Evolutionary conservation across 2,888 invertebrate genomes (phyloP).

Genomic region (Philaethria dido): DNA sequence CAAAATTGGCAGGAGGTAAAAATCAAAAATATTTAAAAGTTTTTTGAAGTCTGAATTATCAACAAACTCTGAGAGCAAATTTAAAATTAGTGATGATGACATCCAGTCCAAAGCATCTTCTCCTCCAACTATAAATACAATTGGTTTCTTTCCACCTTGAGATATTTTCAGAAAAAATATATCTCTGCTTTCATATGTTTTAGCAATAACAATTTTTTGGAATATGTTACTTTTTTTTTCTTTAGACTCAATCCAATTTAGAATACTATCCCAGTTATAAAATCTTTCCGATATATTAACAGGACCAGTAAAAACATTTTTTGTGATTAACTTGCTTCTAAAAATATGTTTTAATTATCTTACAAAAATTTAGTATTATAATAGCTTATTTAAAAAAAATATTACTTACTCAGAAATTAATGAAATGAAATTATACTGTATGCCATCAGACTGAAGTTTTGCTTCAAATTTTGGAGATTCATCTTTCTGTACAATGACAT

Average conservation of each 20-base stretch:
- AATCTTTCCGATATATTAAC: constrained; percentile 46
- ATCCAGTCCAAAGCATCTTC: constrained; percentile 72
- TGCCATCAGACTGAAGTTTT: constrained; percentile 53
- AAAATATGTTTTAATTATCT: not conserved
- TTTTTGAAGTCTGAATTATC: constrained; percentile 45
- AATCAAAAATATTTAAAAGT: constrained; percentile 56
- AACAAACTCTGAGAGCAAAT: constrained; percentile 56
- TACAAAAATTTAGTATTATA: not conserved
- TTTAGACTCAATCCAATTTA: constrained; percentile 53
- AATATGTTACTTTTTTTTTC: constrained; percentile 49
- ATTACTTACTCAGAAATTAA: constrained; percentile 49
- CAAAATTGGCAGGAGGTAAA: constrained; percentile 69
- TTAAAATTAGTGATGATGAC: constrained; percentile 62
- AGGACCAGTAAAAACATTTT: not conserved
- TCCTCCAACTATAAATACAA: constrained; percentile 67
- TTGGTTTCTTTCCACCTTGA: constrained; percentile 46
- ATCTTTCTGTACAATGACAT: constrained; percentile 56
- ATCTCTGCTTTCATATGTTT: constrained; percentile 62
- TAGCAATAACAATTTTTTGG: constrained; percentile 57
- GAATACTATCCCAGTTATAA: constrained; percentile 53
- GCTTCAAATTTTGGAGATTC: constrained; percentile 54
- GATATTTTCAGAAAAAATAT: constrained; percentile 62
- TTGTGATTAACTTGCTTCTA: not conserved
- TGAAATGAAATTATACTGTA: constrained; percentile 54
- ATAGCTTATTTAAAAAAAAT: not conserved